Conservation (phyloP, 2,797 vertebrate genomes). For the Prunella strophiata region DNA sequence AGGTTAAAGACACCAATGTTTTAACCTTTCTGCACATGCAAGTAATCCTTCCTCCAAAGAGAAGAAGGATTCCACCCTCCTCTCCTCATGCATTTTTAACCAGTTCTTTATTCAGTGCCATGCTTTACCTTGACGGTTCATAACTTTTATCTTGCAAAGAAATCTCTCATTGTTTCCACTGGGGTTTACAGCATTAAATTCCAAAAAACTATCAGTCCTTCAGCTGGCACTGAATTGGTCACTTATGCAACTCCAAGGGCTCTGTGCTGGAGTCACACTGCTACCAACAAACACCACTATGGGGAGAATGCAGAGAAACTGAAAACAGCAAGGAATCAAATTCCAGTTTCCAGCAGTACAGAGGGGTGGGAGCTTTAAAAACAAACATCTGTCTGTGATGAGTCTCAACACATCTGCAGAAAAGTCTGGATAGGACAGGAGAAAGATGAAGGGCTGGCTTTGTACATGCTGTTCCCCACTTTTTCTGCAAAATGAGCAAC, state of each 20-base stretch:
- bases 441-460: background rate
- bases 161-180: background rate
- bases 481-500: background rate
- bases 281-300: background rate
- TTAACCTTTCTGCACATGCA: background rate
- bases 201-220: background rate
- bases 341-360: background rate
- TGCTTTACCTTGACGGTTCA: background rate
- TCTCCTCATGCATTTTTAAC: background rate
- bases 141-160: background rate
- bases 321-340: background rate
- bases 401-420: background rate
- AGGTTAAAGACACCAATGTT: background rate
- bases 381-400: background rate
- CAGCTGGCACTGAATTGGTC: background rate
- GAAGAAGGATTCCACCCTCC: background rate
- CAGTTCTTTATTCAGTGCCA: background rate
- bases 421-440: background rate
- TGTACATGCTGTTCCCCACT: background rate
- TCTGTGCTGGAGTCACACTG: background rate
- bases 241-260: background rate
- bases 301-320: background rate
- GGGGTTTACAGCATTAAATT: background rate
- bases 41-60: background rate
- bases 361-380: background rate